Evolutionary conservation across 2,113 vertebrate genomes (phyloP).

Genomic region (Oryzias javanicus): DNA sequence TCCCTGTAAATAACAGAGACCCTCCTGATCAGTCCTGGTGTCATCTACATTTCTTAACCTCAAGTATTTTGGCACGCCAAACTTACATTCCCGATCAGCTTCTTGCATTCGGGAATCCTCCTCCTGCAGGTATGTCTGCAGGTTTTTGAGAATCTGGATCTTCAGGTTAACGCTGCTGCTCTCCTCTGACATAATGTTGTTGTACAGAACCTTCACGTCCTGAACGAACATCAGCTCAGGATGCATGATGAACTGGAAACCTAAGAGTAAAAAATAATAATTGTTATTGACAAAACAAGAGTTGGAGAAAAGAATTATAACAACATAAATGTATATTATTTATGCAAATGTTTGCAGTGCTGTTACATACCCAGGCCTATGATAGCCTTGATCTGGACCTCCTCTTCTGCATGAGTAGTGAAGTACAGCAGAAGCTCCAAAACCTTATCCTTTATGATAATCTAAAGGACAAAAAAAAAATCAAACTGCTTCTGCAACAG

Average conservation of each 20-base stretch:
- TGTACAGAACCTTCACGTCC: slow-evolving; percentile 95
- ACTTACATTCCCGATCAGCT: slow-evolving; percentile 96
- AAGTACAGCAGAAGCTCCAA: slow-evolving; percentile 96
- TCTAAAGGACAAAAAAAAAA: slow-evolving; percentile 66
- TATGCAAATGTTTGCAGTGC: not conserved
- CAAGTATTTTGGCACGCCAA: not conserved
- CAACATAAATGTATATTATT: not conserved
- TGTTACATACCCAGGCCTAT: slow-evolving; percentile 89
- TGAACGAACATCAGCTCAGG: slow-evolving; percentile 94
- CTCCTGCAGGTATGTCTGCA: slow-evolving; percentile 97
- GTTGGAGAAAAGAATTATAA: not conserved
- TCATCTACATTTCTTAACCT: no score
- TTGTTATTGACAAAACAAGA: not conserved
- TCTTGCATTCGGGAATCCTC: slow-evolving; percentile 98
- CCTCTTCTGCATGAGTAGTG: slow-evolving; percentile 95
- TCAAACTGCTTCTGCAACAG: not conserved
- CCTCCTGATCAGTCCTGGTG: not conserved
- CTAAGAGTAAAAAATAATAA: slow-evolving; percentile 38
- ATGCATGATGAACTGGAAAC: slow-evolving; percentile 98
- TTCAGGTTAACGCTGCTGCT: slow-evolving; percentile 87
- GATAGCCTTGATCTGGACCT: slow-evolving; percentile 97
- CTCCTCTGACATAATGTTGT: slow-evolving; percentile 89
- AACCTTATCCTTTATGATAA: slow-evolving; percentile 98
- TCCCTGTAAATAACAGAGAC: slow-evolving; percentile 80
- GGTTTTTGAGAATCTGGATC: slow-evolving; percentile 97